phyloP scores from a whole-genome alignment of 2,888 invertebrate species.

The Poecilobothrus nobilitatus region DNA sequence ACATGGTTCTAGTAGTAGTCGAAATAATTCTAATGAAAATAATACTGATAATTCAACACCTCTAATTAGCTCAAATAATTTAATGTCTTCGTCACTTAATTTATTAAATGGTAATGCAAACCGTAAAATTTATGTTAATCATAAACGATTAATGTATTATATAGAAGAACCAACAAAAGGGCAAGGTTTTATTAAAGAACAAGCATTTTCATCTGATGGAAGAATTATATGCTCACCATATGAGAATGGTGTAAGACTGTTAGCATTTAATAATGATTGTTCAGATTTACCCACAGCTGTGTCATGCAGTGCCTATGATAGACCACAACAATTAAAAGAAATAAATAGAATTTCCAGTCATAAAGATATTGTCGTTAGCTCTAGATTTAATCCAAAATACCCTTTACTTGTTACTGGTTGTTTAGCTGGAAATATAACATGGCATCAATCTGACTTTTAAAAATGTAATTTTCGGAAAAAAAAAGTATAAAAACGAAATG shows the following conservation, averaged over 20 bases:
- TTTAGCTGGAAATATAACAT: slow-evolving; percentile 76
- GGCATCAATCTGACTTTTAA: slow-evolving; percentile 66
- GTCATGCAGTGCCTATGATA: background rate
- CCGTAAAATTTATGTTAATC: slow-evolving; percentile 47
- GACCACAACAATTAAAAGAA: slow-evolving; percentile 50
- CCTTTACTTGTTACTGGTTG: slow-evolving; percentile 85
- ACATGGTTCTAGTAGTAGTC: background rate
- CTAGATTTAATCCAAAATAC: slow-evolving; percentile 81
- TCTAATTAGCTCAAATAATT: background rate
- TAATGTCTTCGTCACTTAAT: slow-evolving; percentile 7
- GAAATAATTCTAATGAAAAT: background rate
- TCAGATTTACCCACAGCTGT: slow-evolving; percentile 47
- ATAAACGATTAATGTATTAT: slow-evolving; percentile 71
- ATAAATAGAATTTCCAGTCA: slow-evolving; percentile 63
- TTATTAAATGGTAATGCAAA: slow-evolving; percentile 18
- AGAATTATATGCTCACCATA: slow-evolving; percentile 84
- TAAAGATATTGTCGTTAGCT: slow-evolving; percentile 75
- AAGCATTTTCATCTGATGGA: slow-evolving; percentile 85
- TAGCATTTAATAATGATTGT: slow-evolving; percentile 70
- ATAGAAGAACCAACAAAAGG: slow-evolving; percentile 81
- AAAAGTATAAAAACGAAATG: background rate
- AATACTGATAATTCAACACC: background rate
- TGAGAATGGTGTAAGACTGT: slow-evolving; percentile 73
- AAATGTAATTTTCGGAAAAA: background rate
- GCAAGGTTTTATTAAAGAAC: slow-evolving; percentile 85